A percentile compares a stretch with the other conserved stretches of the same genome.
Evolutionary conservation across 2,888 invertebrate genomes (phyloP).

Genomic region (Cheilosia vernalis): DNA sequence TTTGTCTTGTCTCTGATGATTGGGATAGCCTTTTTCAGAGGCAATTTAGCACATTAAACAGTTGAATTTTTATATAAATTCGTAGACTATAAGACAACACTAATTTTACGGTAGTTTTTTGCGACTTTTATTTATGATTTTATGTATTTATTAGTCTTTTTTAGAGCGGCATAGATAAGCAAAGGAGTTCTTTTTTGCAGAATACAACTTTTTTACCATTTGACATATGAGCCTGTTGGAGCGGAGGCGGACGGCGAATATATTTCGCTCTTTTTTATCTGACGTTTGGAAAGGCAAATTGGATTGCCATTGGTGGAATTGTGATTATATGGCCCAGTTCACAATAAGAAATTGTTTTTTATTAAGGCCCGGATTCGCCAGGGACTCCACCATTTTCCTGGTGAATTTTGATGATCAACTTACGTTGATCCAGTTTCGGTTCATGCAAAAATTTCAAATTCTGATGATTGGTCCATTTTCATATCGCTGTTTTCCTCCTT

Average conservation of each 20-base stretch:
- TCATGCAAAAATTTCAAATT: too few species aligned
- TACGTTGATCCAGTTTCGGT: too few species aligned
- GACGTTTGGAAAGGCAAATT: conserved; percentile 46
- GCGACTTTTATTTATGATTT: conserved; percentile 12
- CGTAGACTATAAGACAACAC: conserved; percentile 11
- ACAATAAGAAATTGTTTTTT: conserved; percentile 1
- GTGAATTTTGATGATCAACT: too few species aligned
- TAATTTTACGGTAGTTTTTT: conserved; percentile 5
- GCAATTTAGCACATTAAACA: conserved; percentile 16
- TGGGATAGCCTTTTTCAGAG: conserved; percentile 33
- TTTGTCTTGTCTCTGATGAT: conserved; percentile 33
- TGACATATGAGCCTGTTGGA: conserved; percentile 71
- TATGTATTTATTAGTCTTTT: conserved; percentile 33
- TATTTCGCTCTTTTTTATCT: conserved; percentile 17
- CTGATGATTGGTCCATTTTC: too few species aligned
- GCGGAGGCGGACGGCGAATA: conserved; percentile 59
- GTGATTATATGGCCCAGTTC: neutral
- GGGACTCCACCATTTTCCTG: too few species aligned
- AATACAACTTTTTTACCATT: conserved; percentile 74
- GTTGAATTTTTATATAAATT: neutral
- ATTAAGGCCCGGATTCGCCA: too few species aligned
- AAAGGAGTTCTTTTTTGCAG: conserved; percentile 47
- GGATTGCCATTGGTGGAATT: neutral
- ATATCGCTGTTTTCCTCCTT: too few species aligned
- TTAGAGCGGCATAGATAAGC: conserved; percentile 53